A percentile compares a stretch with the other conserved stretches of the same genome.
Conservation (phyloP, 2,888 invertebrate genomes). For the Chamaedrilus cognettii region DNA sequence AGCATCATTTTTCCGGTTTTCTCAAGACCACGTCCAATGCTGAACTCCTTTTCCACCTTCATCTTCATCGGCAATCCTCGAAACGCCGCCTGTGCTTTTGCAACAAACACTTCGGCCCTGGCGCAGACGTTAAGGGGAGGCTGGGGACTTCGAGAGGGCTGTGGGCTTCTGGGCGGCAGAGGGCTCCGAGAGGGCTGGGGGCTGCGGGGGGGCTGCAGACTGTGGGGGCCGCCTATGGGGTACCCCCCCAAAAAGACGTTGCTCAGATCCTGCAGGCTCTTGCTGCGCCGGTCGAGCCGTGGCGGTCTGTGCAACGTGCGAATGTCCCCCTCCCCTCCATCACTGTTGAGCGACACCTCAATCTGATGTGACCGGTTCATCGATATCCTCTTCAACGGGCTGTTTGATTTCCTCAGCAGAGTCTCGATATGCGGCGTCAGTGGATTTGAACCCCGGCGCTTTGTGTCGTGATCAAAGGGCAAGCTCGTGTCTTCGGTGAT, state of each 20-base stretch:
- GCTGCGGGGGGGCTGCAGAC: not conserved
- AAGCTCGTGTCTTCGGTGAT: conserved; percentile 8
- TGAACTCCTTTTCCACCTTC: not conserved
- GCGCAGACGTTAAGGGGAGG: not conserved
- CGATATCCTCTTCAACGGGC: no score
- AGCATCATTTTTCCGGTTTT: conserved; percentile 2
- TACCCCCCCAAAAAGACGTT: not conserved
- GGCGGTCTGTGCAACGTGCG: not conserved
- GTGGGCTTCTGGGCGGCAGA: not conserved
- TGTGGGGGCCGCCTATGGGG: not conserved
- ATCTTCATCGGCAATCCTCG: not conserved
- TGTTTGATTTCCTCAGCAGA: not conserved
- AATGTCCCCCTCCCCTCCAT: not conserved
- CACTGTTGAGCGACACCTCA: no score
- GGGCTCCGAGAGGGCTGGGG: not conserved
- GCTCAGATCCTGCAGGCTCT: not conserved
- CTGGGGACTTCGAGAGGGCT: not conserved
- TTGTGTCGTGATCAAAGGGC: not conserved
- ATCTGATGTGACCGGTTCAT: no score
- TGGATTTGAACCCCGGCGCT: not conserved
- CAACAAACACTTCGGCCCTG: no score
- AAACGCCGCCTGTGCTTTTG: no score
- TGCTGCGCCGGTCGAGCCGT: not conserved
- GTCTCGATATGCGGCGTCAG: not conserved
- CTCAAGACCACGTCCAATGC: not conserved